Evolutionary conservation across 2,888 invertebrate genomes (phyloP), one percentile per base, ranked within the genome.

Genomic region (Aporophyla nigra): DNA sequence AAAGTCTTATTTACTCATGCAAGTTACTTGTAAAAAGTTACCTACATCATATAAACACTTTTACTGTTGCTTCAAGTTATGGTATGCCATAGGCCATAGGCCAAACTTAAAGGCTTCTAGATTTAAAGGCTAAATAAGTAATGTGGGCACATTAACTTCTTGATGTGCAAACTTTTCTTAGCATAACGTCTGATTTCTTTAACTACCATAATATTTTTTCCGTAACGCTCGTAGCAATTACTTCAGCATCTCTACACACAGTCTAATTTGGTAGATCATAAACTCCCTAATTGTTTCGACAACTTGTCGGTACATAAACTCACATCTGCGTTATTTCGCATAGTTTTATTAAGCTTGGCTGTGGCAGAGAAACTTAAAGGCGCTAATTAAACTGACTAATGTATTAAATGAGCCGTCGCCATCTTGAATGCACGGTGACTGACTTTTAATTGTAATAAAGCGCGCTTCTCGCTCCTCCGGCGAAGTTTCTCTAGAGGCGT

Each of bases 401-500:
- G 84, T 89, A 88, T 86, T 87, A 88, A 91, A 91, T 89, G 88
- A 90, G 85, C 77, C 88, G 83, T 76, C 80, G 80, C 78, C 78
- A 81, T 85, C 83, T 87, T 78, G 71, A 76, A 86, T 85, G 84
- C 83, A 84, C 82, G 84, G 86, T 84, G 84, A 88, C 88, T 86
- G 91, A 92, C 90, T 93, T 93, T 91, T 91, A 93, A 93, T 93
- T 93, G 93, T 93, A 91, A 92, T 92, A 92, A 90, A 91, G 89
- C 87, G 85, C 80, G 76, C 80, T 69, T 59, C 58, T 58, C 73
- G 71, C 63, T 81, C 54, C 51, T 46, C 68, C 72, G 74, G 69
- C 62, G 27, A 91, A 91, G 87, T 90, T 89, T 83, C 75, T 53
- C 79, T 78, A 77, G 63, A 74, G 72, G 82, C 82, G 79, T 86